Conservation (phyloP, 2,797 vertebrate genomes). For the Channallabes apus region DNA sequence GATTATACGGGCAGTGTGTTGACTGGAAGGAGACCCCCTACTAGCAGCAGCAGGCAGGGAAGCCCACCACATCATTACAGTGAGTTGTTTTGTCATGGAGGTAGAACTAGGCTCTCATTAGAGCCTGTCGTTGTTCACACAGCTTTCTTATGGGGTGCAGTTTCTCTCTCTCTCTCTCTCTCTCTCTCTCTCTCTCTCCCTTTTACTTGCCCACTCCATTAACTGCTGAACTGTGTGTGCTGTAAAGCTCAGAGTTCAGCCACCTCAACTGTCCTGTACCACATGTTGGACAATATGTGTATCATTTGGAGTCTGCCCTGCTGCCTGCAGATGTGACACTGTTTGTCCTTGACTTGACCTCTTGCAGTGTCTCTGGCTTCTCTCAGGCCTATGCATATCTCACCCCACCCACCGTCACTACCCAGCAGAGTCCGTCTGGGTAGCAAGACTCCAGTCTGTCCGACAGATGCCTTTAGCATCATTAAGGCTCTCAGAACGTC, state of each 20-base stretch:
- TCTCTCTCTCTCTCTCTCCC: conserved; percentile 7
- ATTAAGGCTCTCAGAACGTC: conserved; percentile 36
- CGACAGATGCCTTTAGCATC: conserved; percentile 55
- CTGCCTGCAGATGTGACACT: conserved; percentile 23
- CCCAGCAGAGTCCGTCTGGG: conserved; percentile 41
- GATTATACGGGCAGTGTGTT: conserved; percentile 63
- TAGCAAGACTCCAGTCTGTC: conserved; percentile 49
- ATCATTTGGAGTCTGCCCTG: conserved; percentile 38
- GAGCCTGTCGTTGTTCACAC: conserved; percentile 50
- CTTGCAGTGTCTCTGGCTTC: conserved; percentile 35
- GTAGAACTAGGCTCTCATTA: conserved; percentile 62
- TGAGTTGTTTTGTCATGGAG: conserved; percentile 65
- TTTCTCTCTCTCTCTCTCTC: conserved; percentile 15
- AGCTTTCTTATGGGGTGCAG: conserved; percentile 28
- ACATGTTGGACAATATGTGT: conserved; percentile 25
- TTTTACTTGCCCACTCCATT: conserved; percentile 39
- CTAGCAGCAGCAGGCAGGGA: conserved; percentile 57
- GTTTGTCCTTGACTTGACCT: conserved; percentile 46
- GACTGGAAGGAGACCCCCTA: conserved; percentile 62
- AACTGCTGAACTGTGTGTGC: conserved; percentile 45
- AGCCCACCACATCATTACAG: conserved; percentile 65
- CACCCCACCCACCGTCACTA: conserved; percentile 4
- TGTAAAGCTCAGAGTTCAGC: conserved; percentile 49
- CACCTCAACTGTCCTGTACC: conserved; percentile 33
- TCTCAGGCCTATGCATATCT: conserved; percentile 35